Conservation (phyloP, 1,140 invertebrate species). For the Aphelinus certus region DNA sequence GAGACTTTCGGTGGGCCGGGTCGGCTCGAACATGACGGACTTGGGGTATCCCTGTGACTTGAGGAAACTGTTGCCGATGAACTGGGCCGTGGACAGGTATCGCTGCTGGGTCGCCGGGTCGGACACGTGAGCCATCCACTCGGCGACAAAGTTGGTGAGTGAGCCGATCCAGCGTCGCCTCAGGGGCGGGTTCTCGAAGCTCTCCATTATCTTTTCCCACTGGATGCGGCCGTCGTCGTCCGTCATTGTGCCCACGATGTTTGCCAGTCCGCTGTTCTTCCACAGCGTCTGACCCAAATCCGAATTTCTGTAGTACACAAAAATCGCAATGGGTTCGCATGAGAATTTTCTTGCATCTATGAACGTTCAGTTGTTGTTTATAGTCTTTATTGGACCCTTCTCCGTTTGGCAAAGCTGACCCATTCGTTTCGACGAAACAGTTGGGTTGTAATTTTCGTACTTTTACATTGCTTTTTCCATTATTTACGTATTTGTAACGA, state of each 20-base stretch:
- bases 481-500: too few relatives aligned
- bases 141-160: slow-evolving; percentile 77
- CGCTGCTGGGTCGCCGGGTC: slow-evolving; percentile 80
- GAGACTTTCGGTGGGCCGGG: slow-evolving; percentile 73
- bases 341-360: too few relatives aligned
- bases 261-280: slow-evolving; percentile 75
- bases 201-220: slow-evolving; percentile 77
- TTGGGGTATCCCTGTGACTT: slow-evolving; percentile 80
- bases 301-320: slow-evolving; percentile 68
- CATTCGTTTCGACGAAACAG: too few relatives aligned
- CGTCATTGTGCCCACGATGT: slow-evolving; percentile 70
- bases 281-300: slow-evolving; percentile 78
- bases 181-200: slow-evolving; percentile 80
- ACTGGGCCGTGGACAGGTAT: slow-evolving; percentile 74
- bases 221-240: slow-evolving; percentile 75
- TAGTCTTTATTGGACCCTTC: too few relatives aligned
- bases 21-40: slow-evolving; percentile 74
- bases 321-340: too few relatives aligned
- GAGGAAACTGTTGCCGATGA: slow-evolving; percentile 79
- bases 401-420: too few relatives aligned
- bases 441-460: too few relatives aligned
- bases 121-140: slow-evolving; percentile 77
- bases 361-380: too few relatives aligned
- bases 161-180: slow-evolving; percentile 81
- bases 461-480: too few relatives aligned